phyloP scores from a whole-genome alignment of 2,888 invertebrate genomes.

The Clistopyga incitator region DNA sequence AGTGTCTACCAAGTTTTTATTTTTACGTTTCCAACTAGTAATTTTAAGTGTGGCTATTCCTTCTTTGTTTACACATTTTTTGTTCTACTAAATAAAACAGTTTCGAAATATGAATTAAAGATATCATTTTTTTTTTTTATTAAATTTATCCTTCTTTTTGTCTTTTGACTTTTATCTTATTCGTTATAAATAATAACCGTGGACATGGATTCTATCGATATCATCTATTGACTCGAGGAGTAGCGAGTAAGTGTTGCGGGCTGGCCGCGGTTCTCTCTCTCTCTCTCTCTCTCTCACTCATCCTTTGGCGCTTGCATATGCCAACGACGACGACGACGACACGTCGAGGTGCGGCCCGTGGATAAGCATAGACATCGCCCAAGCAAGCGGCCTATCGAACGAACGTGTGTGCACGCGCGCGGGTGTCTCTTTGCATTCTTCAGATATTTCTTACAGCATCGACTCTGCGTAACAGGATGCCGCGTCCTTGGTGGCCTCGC shows the following conservation, averaged over 20 bases:
- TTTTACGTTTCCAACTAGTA: too few species aligned
- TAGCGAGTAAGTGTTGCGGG: background rate
- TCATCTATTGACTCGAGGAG: background rate
- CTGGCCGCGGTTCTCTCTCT: background rate
- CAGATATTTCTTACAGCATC: conserved; percentile 72
- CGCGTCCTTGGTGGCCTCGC: conserved; percentile 72
- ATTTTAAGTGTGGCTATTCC: too few species aligned
- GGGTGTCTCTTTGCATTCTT: conserved; percentile 81
- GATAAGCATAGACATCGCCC: conserved; percentile 1
- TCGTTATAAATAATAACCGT: conserved; percentile 7
- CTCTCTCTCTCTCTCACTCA: too few species aligned
- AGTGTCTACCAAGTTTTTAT: too few species aligned
- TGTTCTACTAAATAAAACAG: too few species aligned
- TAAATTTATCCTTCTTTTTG: background rate
- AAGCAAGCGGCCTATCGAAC: background rate
- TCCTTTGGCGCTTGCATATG: too few species aligned
- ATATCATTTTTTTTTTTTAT: too few species aligned
- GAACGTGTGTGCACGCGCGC: conserved; percentile 64
- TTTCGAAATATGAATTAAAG: too few species aligned
- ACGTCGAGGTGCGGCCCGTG: conserved; percentile 60
- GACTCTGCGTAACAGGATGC: conserved; percentile 74
- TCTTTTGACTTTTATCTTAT: background rate
- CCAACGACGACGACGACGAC: conserved; percentile 20
- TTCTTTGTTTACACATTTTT: too few species aligned
- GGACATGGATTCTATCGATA: background rate